A percentile compares a stretch with the other conserved stretches of the same genome.
Conservation (phyloP, 2,113 vertebrate species). For the Cathartes aura region DNA sequence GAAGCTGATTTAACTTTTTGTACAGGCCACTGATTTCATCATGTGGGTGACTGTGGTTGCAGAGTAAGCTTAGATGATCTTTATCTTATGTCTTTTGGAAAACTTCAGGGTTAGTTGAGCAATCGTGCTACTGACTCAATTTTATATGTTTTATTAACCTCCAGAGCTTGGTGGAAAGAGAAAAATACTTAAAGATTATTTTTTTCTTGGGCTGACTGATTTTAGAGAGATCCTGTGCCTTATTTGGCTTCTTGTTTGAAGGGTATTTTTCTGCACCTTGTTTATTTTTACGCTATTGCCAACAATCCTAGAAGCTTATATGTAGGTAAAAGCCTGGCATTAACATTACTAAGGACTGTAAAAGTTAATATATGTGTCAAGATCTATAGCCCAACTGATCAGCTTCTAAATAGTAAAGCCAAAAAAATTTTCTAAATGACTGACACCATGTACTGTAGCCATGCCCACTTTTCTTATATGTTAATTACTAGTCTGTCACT, state of each 20-base stretch:
- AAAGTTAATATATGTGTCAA: neutral
- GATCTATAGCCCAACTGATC: neutral
- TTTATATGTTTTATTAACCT: slow-evolving; percentile 34
- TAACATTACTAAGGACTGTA: neutral
- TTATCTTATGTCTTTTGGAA: slow-evolving; percentile 6
- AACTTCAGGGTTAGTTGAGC: slow-evolving; percentile 34
- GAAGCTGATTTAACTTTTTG: slow-evolving; percentile 23
- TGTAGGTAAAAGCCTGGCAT: neutral
- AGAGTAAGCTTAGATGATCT: slow-evolving; percentile 18
- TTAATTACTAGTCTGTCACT: neutral
- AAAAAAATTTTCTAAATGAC: neutral
- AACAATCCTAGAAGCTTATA: neutral
- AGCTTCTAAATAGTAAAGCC: neutral
- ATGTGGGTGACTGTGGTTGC: neutral
- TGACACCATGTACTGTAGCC: neutral
- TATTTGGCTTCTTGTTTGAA: neutral
- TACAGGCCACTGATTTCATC: slow-evolving; percentile 20
- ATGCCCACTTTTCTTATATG: neutral
- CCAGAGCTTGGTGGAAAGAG: neutral
- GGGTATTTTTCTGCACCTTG: neutral
- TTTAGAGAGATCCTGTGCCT: neutral
- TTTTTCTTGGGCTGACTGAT: neutral
- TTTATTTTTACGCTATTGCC: neutral
- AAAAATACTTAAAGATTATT: neutral
- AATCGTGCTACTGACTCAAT: neutral